Base-by-base conservation (phyloP, 2,888 invertebrate species). In the Tenthredo amoena region DNA sequence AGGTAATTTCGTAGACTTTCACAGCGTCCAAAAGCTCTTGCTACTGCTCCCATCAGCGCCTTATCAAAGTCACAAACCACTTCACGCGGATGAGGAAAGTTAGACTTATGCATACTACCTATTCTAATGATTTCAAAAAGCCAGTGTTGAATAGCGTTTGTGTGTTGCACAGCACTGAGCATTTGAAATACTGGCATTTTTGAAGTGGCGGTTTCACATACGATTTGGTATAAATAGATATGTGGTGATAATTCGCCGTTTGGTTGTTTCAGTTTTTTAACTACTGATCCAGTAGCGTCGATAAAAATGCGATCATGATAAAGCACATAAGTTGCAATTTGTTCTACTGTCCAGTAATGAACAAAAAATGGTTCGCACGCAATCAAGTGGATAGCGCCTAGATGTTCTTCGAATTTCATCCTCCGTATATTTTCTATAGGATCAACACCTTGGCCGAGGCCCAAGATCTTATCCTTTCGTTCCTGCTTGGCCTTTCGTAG, bases 101-200 rank as follows among this genome's bases (percentile, higher is more conserved):
- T 86, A n/a, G 50, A 21, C 68, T 85, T 87, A 21, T 85, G 58
- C 40, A 47, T 84, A 7, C 12, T 47, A 65, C 87, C 87, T 40
- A 86, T 85, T n/a, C 87, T 74, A 12, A 87, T 34, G 68, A 88
- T 81, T 72, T 87, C 87, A 15, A 58, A 55, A 31, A 87, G 47
- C 86, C 85, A 88, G 79, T 81, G 85, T n/a, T 62, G 31, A 55
- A 88, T 87, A 0, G 85, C 74, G 68, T 87, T 87, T 3, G 86
- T 87, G 55, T 87, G 87, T 85, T 87, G 86, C 9, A 83, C 84
- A 65, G 87, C 71, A 37, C 85, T 82, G 10, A 87, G n/a, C 86
- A 88, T 87, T 58, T 88, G 87, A 34, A 87, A 87, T 47, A 87
- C 77, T 68, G 87, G 87, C 62, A 85, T 79, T 81, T 86, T 86